Conservation (phyloP, 2,888 invertebrate species). For the Drosophila subsilvestris region DNA sequence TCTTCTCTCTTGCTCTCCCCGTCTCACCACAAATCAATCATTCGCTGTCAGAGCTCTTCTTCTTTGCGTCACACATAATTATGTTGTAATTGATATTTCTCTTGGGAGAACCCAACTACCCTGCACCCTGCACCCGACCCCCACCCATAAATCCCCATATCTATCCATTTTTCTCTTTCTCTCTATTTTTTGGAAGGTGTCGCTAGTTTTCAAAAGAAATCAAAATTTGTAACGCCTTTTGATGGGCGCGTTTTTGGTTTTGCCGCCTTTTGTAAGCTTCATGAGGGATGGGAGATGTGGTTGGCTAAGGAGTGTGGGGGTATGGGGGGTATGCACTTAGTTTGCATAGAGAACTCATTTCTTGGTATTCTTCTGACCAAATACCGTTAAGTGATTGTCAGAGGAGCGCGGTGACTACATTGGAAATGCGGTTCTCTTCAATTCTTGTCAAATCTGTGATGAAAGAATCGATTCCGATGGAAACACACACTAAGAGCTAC, state of each 20-base stretch:
- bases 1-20: slow-evolving; percentile 31
- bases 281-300: slow-evolving; percentile 5
- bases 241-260: slow-evolving; percentile 60
- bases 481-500: background rate
- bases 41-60: slow-evolving; percentile 61
- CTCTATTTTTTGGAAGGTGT: slow-evolving; percentile 51
- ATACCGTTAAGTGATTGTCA: slow-evolving; percentile 52
- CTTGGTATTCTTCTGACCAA: slow-evolving; percentile 25
- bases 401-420: slow-evolving; percentile 28
- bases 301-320: slow-evolving; percentile 4
- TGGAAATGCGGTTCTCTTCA: slow-evolving; percentile 32
- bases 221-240: slow-evolving; percentile 78
- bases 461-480: slow-evolving; percentile 35
- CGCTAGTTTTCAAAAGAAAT: slow-evolving; percentile 78
- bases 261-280: slow-evolving; percentile 51
- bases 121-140: slow-evolving; percentile 19
- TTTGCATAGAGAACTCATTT: slow-evolving; percentile 67
- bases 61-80: slow-evolving; percentile 76
- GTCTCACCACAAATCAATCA: slow-evolving; percentile 72
- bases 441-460: slow-evolving; percentile 45
- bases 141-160: slow-evolving; percentile 1
- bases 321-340: slow-evolving; percentile 60
- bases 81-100: slow-evolving; percentile 80
- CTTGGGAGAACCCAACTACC: slow-evolving; percentile 18
- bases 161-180: slow-evolving; percentile 22